Evolutionary conservation across 2,113 vertebrate species (phyloP), one percentile per base, ranked within the genome.

Genomic region (Pelecanoides urinatrix): DNA sequence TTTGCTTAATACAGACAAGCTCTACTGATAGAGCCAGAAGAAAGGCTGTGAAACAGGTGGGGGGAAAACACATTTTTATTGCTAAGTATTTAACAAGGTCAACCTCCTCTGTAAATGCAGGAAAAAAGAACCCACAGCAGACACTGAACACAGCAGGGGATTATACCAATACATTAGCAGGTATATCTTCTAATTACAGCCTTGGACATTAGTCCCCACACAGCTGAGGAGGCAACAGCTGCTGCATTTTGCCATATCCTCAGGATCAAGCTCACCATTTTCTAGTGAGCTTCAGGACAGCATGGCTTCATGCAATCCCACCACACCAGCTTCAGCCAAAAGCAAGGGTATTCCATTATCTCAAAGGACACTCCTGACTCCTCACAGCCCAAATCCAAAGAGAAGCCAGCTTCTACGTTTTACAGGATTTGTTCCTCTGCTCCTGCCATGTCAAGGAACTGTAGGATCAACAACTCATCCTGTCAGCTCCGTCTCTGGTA

Each of bases 121-220:
- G 62, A 7, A 29, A 75, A 94, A 86, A 84, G 88, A 96, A 73
- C 70, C 73, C 94, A 59, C n/a, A 79, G 84, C 91, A 91, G 86
- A 30, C 70, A 78, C 40, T 49, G 73, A 81, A 38, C 34, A 23
- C 74, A 82, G 95, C 90, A 78, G 47, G 81, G 68, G 73, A 94
- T 87, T 62, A 92, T 14, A 68, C 9, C 87, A 82, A 79, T 96
- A 92, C 90, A 96, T 93, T 96, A 97, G 89, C 77, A 95, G 85
- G 85, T 82, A 9, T 53, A 82, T n/a, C 67, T 91, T 79, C 62
- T 91, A 94, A 96, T 97, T 91, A 91, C 68, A 82, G 89, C 45
- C 70, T 30, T 15, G 29, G 76, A 81, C 84, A 87, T 7, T 9
- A 79, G 66, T 42, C 38, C 68, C 53, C 40, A 40, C 32, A n/a